Percentiles rank a stretch among this genome's conserved stretches.
These are phyloP conservation scores for Ptycholaimellus sp. DNA, from an alignment of 2,888 invertebrate species.

Conservation along the genomic window DNA sequence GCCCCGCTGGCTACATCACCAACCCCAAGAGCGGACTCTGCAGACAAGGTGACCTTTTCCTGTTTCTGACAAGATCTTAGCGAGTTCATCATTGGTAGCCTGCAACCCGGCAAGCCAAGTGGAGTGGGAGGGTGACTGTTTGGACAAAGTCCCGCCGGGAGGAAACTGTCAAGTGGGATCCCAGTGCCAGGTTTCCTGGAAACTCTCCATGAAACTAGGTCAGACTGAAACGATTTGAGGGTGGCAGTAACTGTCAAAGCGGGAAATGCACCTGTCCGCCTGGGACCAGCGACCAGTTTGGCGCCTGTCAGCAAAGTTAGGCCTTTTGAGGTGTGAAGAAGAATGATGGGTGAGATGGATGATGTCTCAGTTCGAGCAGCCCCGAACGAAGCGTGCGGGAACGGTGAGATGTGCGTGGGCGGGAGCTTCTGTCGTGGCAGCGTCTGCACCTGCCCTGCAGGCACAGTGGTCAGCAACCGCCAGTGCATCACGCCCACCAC, in stretches of 20 bases:
- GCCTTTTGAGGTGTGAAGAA: not conserved
- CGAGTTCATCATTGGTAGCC: not conserved
- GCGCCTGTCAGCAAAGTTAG: constrained; percentile 1
- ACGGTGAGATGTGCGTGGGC: constrained; percentile 10
- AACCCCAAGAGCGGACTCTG: constrained; percentile 17
- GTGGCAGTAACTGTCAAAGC: constrained; percentile 5
- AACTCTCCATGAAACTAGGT: no score
- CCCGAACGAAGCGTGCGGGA: constrained; percentile 11
- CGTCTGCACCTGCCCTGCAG: not conserved
- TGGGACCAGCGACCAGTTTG: constrained; percentile 1
- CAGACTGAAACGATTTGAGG: no score
- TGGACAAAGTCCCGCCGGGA: constrained; percentile 16
- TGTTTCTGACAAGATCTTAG: no score
- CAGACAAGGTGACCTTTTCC: constrained; percentile 10
- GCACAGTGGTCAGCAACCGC: constrained; percentile 13
- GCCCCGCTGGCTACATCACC: constrained; percentile 13
- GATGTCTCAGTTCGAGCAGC: constrained; percentile 9
- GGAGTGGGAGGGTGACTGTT: constrained; percentile 19
- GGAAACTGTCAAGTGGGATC: constrained; percentile 18
- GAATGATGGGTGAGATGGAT: not conserved
- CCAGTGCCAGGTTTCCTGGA: no score
- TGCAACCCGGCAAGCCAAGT: constrained; percentile 18
- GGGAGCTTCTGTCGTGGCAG: constrained; percentile 1
- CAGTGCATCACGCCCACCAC: constrained; percentile 19
- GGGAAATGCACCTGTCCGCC: constrained; percentile 4